These are phyloP conservation scores for Asbolus verrucosus DNA, from an alignment of 1,140 invertebrate species.

Conservation along the genomic window DNA sequence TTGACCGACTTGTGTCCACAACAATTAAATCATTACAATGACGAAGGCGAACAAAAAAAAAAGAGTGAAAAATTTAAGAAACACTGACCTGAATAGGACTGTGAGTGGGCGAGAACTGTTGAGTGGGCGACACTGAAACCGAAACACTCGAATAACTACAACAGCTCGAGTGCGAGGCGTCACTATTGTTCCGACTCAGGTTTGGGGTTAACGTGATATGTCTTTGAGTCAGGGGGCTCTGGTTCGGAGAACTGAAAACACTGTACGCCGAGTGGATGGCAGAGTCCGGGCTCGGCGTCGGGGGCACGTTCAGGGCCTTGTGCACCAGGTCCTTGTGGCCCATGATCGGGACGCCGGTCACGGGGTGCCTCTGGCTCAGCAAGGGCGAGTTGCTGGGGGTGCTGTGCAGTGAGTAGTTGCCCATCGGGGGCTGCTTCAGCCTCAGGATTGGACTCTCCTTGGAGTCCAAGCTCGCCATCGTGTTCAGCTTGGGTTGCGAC, in stretches of 20 bases:
- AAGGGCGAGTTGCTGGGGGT: conserved; percentile 76
- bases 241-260: conserved; percentile 84
- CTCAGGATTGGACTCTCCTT: conserved; percentile 61
- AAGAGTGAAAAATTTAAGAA: not conserved
- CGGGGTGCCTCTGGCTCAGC: conserved; percentile 70
- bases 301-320: conserved; percentile 66
- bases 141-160: conserved; percentile 81
- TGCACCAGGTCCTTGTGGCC: conserved; percentile 50
- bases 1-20: conserved; percentile 21
- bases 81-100: conserved; percentile 80
- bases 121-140: conserved; percentile 69
- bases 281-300: conserved; percentile 83
- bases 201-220: conserved; percentile 81
- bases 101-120: conserved; percentile 80
- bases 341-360: too few species aligned
- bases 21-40: conserved; percentile 12
- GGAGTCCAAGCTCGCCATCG: conserved; percentile 50
- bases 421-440: conserved; percentile 65
- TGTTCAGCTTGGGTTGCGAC: conserved; percentile 54
- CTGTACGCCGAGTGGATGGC: conserved; percentile 89
- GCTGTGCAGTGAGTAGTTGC: conserved; percentile 70
- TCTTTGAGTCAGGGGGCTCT: conserved; percentile 85
- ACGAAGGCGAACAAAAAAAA: not conserved
- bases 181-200: conserved; percentile 90
- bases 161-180: conserved; percentile 84